phyloP scores from a whole-genome alignment of 2,888 invertebrate genomes.

The Nebria brevicollis region DNA sequence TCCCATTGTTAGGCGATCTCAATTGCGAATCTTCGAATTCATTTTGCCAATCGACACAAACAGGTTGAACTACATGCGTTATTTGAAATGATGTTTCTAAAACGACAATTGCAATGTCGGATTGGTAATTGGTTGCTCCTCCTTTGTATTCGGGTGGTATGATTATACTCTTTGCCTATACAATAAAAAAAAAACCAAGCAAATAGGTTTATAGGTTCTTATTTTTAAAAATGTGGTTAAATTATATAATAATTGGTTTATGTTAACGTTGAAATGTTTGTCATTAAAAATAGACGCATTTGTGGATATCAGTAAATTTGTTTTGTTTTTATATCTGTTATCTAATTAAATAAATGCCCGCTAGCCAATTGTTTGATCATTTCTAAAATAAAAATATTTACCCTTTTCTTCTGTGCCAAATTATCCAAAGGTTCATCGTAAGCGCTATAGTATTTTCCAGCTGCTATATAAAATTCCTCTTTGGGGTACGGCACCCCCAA shows the following conservation, averaged over 20 bases:
- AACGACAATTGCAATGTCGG: slow-evolving; percentile 59
- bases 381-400: neutral
- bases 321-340: neutral
- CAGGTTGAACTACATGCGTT: slow-evolving; percentile 57
- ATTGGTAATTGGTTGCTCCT: slow-evolving; percentile 27
- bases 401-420: slow-evolving; percentile 18
- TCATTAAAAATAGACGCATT: neutral
- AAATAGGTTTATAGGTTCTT: no score
- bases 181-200: no score
- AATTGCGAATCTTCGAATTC: slow-evolving; percentile 45
- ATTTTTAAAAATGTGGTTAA: no score
- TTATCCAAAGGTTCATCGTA: slow-evolving; percentile 11
- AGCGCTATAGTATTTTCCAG: slow-evolving; percentile 42
- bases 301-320: neutral
- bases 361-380: no score
- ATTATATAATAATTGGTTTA: no score
- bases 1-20: slow-evolving; percentile 48
- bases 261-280: neutral
- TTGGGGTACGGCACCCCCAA: neutral
- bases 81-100: slow-evolving; percentile 54
- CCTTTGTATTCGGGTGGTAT: slow-evolving; percentile 27
- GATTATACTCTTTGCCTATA: neutral
- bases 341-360: no score
- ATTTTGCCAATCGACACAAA: slow-evolving; percentile 57
- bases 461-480: slow-evolving; percentile 28